Base-by-base conservation (phyloP, 2,797 vertebrate species). In the Tragopan temminckii region DNA sequence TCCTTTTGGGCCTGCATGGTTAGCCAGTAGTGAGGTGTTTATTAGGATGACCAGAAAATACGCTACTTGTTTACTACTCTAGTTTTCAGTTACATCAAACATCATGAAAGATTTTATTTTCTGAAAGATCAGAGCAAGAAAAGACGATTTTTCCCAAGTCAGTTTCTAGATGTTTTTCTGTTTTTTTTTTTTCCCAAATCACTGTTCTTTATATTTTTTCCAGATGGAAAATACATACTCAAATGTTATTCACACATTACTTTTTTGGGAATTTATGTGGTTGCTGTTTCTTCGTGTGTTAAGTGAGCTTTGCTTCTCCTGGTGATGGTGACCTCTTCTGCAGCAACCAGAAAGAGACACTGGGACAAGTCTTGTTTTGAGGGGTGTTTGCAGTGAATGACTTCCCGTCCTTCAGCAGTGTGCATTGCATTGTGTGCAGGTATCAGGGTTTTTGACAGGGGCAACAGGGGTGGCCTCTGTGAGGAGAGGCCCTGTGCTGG, bases 361-460 rank as follows among this genome's bases (percentile, higher is more conserved):
- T 43, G 62, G 13, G 23, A 13, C 31, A 20, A 20, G 15, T 12
- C 31, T 21, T 16, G 10, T 8, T 61, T 66, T 0, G 1, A 3
- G 10, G 33, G 25, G 9, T 27, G 33, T 52, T 67, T 15, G 53
- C 33, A 11, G 46, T 7, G 33, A 9, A 1, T 17, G 2, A 16
- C 6, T 42, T 24, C 38, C 52, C 31, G 43, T 43, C 58, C n/a
- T 66, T 50, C 19, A 25, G 43, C 0, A 0, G 52, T 29, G 27
- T 35, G 40, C 24, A 7, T 4, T 63, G 18, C 31, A 16, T 3
- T 3, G 12, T 45, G 16, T 35, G 58, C 1, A 5, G 52, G 43
- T 31, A 10, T 29, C 64, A 10, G 3, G 15, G 17, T 0, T 3
- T n/a, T 40, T 50, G 35, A 18, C 16, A 4, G 33, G 11, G n/a